Conservation (phyloP, 2,113 vertebrate genomes). For the Corythornis cristatus region DNA sequence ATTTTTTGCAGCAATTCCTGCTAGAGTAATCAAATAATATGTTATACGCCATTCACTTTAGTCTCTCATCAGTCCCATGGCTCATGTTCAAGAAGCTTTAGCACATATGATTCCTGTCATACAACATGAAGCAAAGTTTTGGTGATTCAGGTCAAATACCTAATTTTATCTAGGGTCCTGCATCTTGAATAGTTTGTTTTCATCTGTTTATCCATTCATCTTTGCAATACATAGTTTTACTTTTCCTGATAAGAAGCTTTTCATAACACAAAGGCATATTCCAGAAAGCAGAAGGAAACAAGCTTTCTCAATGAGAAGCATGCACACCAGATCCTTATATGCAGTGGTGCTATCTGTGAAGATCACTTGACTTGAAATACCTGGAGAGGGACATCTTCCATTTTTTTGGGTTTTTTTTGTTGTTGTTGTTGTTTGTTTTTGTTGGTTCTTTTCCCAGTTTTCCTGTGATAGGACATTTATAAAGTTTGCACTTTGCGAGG, state of each 20-base stretch:
- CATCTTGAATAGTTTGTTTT: neutral
- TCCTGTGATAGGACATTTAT: neutral
- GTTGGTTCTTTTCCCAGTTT: neutral
- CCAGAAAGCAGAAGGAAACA: neutral
- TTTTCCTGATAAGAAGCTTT: neutral
- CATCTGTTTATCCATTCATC: neutral
- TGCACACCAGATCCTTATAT: neutral
- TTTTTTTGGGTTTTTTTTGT: neutral
- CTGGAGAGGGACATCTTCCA: neutral
- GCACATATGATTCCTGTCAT: neutral
- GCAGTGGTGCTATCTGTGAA: neutral
- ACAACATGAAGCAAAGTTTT: neutral
- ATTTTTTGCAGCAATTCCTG: neutral
- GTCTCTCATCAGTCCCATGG: neutral
- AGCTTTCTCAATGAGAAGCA: neutral
- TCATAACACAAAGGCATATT: neutral
- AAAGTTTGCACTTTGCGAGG: neutral
- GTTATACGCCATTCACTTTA: neutral
- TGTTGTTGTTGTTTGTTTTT: too few species aligned
- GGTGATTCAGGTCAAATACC: neutral
- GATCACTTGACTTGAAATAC: neutral
- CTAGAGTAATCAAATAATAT: neutral
- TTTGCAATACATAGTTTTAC: neutral
- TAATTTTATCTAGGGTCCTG: neutral
- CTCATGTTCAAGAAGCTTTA: neutral